Conservation (phyloP, 1,140 invertebrate genomes). For the Cepaea nemoralis region DNA sequence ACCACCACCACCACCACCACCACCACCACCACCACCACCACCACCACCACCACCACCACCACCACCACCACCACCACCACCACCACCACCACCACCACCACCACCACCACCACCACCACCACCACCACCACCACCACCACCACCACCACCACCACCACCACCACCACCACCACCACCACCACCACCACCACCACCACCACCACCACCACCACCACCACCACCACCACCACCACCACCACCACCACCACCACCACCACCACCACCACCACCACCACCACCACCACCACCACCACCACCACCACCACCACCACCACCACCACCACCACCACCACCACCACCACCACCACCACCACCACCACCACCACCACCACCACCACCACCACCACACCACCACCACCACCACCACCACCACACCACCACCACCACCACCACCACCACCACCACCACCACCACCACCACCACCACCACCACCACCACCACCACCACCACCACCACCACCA, state of each 20-base stretch:
- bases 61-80: not conserved
- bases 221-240: constrained; percentile 6
- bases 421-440: no score
- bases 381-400: no score
- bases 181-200: constrained; percentile 11
- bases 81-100: not conserved
- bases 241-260: constrained; percentile 8
- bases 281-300: constrained; percentile 20
- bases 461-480: constrained; percentile 7
- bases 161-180: constrained; percentile 4
- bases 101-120: not conserved
- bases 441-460: not conserved
- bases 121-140: not conserved
- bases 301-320: constrained; percentile 15
- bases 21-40: not conserved
- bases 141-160: not conserved
- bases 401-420: no score
- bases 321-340: constrained; percentile 13
- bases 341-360: constrained; percentile 2
- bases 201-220: constrained; percentile 12
- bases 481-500: constrained; percentile 16
- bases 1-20: not conserved
- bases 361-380: constrained; percentile 8
- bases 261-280: constrained; percentile 22
- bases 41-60: not conserved